Base-by-base conservation (phyloP, 2,797 vertebrate genomes). In the Phoebastria nigripes region DNA sequence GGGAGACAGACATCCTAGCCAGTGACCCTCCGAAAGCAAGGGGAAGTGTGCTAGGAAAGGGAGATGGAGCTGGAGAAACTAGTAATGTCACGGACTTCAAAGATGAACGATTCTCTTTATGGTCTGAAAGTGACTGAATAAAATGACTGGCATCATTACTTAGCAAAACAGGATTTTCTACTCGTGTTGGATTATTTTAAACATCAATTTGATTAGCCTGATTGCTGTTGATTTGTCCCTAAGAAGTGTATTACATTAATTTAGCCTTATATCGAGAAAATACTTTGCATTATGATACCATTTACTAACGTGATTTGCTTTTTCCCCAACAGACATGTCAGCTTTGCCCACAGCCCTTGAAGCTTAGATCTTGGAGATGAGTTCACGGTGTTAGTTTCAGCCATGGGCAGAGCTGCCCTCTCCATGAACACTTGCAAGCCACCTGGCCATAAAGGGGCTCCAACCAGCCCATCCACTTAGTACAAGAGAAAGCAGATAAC, bases 121-220 rank as follows among this genome's bases (percentile, higher is more conserved):
- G 29, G 35, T 69, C 65, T 69, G 73, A 72, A 88, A 92, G 54
- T 51, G 69, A 78, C 65, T 91, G 73, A 86, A 81, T 81, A 54
- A 91, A 94, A 91, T 37, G 41, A 83, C 37, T 63, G 42, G 35
- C n/a, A 78, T 61, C 39, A 44, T 90, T 84, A 81, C 46, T 56
- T 87, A 67, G 70, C 72, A 83, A 86, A 90, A 91, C 9, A 81
- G 92, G 46, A 82, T 89, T 83, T 90, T 92, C 61, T 90, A 8
- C 80, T 88, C 76, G 80, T 69, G 80, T 54, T 0, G 6, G 82
- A 71, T 88, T 89, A 92, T 89, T 95, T 88, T 82, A 89, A 69
- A 91, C 11, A 5, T 56, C 56, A 46, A 3, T 82, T 87, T 84
- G 77, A 89, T 90, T 82, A 84, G 46, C 22, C 46, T 79, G 54